Evolutionary conservation across 2,797 vertebrate species (phyloP), one percentile per base, ranked within the genome.

Genomic region (Acomys russatus): DNA sequence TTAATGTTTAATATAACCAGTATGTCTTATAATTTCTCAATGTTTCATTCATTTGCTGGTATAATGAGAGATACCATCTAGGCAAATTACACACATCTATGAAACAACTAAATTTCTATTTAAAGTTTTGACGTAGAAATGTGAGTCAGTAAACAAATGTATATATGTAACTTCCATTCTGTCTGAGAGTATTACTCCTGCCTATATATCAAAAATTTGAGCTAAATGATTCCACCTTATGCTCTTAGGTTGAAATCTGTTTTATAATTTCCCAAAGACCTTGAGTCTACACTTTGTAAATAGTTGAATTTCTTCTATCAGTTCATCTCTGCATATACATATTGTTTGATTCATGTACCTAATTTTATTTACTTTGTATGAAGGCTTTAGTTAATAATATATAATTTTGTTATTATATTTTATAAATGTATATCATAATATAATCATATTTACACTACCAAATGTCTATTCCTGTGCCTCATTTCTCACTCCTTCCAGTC

Each of bases 161-260:
- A 59, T n/a, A 1, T 92, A 25, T 87, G 5, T 76, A 61, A 12
- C n/a, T 22, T 2, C 9, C 54, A 59, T 84, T 91, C 63, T 94
- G 33, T 68, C 9, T 88, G 20, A 70, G 59, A 87, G 12, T 6
- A 61, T 49, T 93, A 18, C 80, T 77, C 1, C 1, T 93, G 92
- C 35, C 15, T 70, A 92, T 95, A 25, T 71, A 79, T 28, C 54
- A 93, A 64, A 0, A 6, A 25, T 84, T 97, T 28, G 5, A 66
- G 54, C 2, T 8, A 0, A 86, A 33, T 83, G 17, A 87, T 51
- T 97, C 91, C 20, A 96, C 90, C n/a, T 54, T 92, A 70, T 14
- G 22, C 15, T 86, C 49, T 20, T 88, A 6, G 1, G 89, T 92
- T 63, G 0, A 82, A 66, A 59, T 85, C 86, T 68, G 84, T 56